Percentiles rank a stretch among this genome's conserved stretches.
phyloP scores from a whole-genome alignment of 2,888 invertebrate species.

The Drosophila bunnanda region DNA sequence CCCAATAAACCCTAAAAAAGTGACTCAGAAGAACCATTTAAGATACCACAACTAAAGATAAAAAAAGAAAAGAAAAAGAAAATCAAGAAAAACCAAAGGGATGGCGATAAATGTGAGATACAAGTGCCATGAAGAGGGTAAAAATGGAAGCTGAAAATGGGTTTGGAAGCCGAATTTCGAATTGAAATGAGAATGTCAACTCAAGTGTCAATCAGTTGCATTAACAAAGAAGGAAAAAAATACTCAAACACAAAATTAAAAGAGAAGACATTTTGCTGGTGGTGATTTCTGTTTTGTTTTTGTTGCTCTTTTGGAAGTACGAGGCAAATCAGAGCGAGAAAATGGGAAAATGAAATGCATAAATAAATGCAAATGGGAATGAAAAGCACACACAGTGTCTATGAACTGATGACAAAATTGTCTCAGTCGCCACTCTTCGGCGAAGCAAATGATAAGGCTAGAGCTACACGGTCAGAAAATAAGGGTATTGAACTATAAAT shows the following conservation, averaged over 20 bases:
- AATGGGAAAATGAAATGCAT: constrained; percentile 62
- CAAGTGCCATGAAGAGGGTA: constrained; percentile 4
- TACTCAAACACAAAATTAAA: constrained; percentile 33
- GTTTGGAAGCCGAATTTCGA: constrained; percentile 8
- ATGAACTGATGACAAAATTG: constrained; percentile 59
- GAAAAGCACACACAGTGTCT: constrained; percentile 37
- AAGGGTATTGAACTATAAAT: background rate
- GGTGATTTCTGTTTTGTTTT: constrained; percentile 10
- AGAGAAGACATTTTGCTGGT: constrained; percentile 47
- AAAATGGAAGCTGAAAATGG: constrained; percentile 4
- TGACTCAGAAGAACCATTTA: constrained; percentile 15
- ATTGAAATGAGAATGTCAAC: constrained; percentile 50
- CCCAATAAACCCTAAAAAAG: background rate
- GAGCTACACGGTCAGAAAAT: constrained; percentile 3
- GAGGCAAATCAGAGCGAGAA: constrained; percentile 65
- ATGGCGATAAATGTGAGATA: constrained; percentile 8
- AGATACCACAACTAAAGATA: constrained; percentile 14
- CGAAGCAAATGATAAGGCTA: constrained; percentile 32
- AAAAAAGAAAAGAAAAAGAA: background rate
- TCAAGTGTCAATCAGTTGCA: constrained; percentile 71
- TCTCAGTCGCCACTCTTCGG: constrained; percentile 43
- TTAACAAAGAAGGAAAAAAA: constrained; percentile 54
- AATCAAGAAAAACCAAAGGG: background rate
- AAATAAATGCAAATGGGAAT: constrained; percentile 57
- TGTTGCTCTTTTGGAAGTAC: constrained; percentile 39